phyloP scores from a whole-genome alignment of 2,113 vertebrate genomes.

The Formicarius rufipectus region DNA sequence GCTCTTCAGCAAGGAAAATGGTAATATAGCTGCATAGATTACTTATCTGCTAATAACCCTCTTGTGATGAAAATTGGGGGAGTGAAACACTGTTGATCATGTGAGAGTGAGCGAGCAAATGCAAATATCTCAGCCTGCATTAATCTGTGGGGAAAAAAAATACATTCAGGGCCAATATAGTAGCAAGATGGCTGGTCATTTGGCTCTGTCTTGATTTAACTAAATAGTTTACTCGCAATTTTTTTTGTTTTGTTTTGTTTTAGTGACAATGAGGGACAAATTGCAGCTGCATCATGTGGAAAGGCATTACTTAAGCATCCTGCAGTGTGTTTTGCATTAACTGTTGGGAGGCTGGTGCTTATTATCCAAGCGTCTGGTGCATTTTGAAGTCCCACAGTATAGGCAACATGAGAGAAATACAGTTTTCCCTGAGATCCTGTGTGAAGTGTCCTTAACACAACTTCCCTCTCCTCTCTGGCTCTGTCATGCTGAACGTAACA shows the following conservation, averaged over 20 bases:
- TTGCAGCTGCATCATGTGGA: background rate
- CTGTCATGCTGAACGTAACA: background rate
- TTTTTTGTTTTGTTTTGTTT: background rate
- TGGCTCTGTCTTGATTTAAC: background rate
- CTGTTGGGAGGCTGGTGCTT: background rate
- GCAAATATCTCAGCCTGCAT: background rate
- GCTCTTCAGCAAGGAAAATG: background rate
- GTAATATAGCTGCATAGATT: background rate
- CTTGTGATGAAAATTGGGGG: accelerated
- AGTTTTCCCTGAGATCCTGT: background rate
- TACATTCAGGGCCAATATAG: background rate
- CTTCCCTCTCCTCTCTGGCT: background rate
- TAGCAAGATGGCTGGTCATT: background rate
- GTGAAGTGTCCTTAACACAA: background rate
- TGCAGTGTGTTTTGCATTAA: background rate
- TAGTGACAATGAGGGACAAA: background rate
- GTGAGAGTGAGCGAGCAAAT: background rate
- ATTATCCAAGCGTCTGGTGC: background rate
- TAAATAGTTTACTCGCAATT: background rate
- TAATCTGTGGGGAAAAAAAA: background rate
- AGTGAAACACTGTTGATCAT: background rate
- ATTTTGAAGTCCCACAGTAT: background rate
- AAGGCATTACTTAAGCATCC: background rate
- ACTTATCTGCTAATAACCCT: background rate
- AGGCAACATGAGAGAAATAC: background rate